Evolutionary conservation across 2,113 vertebrate genomes (phyloP), one percentile per base, ranked within the genome.

Genomic region (Cyprinodon variegatus): DNA sequence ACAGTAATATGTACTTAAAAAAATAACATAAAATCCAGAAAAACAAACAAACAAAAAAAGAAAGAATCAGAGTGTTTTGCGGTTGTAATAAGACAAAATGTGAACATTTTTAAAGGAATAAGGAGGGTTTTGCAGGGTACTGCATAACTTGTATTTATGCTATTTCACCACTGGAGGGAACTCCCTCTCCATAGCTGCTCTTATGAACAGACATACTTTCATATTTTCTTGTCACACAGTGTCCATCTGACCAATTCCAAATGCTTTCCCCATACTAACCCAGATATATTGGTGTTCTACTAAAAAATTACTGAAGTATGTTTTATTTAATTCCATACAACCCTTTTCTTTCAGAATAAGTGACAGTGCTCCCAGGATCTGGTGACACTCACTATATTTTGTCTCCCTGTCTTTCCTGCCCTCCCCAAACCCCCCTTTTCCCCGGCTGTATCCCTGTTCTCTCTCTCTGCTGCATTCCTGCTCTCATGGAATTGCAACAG

Each of bases 401-500:
- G 29, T 84, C 65, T 67, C 79, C 63, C 68, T 73, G 43, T 87
- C 37, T 85, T 80, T 90, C 70, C 71, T 81, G 65, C 38, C 20
- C 29, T 4, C 41, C 43, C 59, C 50, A 4, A 4, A 79, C 6
- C 15, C 53, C 63, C 61, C 40, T 20, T 22, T 5, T 41, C 39
- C 50, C 71, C 63, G 63, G 65, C 70, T 82, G 79, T 74, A 70
- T 81, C 77, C 61, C 74, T 38, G 80, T 78, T 68, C 57, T 82
- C 60, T 88, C 76, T 87, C 77, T 92, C 81, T 90, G 86, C 86
- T 93, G 88, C 91, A 90, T 93, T 93, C 90, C 86, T 90, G 86
- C 90, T 86, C 83, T 91, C 88, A 86, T 89, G 93, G 92, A 94
- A 94, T 91, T 93, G 91, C 93, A 93, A 93, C 93, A 95, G 95